Conservation (phyloP, 2,888 invertebrate genomes). For the Cephus runcator region DNA sequence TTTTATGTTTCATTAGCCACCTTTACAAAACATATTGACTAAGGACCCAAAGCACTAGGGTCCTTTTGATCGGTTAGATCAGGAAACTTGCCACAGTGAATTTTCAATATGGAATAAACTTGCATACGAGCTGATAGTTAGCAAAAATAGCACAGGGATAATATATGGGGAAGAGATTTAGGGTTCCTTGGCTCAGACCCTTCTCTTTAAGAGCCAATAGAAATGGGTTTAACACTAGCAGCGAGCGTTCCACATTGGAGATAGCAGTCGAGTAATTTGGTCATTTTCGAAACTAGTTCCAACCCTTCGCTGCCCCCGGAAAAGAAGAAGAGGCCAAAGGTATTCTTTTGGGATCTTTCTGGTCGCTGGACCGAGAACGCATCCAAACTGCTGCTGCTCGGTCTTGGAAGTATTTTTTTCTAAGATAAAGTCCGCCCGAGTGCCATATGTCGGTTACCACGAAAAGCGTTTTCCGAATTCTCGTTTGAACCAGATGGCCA, state of each 20-base stretch:
- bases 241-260: background rate
- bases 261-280: background rate
- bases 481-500: constrained; percentile 52
- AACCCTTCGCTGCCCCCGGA: background rate
- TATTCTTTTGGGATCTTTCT: constrained; percentile 15
- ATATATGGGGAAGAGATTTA: background rate
- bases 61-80: background rate
- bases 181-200: background rate
- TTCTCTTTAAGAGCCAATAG: background rate
- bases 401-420: constrained; percentile 18
- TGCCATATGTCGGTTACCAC: constrained; percentile 54
- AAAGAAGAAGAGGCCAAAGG: constrained; percentile 9
- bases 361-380: constrained; percentile 10
- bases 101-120: background rate
- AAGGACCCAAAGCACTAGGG: background rate
- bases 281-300: background rate
- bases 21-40: background rate
- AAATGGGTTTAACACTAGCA: background rate
- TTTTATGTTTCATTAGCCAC: background rate
- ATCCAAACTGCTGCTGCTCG: constrained; percentile 12
- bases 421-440: constrained; percentile 35
- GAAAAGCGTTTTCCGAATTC: constrained; percentile 52
- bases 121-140: background rate
- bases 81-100: background rate
- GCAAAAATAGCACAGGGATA: background rate